Base-by-base conservation (phyloP, 2,888 invertebrate genomes). In the Polymixis lichenea region DNA sequence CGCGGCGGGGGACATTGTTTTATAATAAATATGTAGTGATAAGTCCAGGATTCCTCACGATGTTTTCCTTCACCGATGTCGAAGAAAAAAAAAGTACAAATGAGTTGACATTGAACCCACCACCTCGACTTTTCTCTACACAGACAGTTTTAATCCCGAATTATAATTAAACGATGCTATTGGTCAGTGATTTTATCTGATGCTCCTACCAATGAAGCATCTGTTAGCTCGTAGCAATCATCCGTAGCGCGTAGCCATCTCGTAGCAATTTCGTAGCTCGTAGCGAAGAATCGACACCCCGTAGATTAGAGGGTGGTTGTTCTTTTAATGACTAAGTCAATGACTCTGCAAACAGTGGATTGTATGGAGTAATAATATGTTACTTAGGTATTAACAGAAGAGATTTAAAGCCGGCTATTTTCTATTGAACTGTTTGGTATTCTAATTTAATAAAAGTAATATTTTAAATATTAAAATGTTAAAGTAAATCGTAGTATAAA, bases 221-320 rank as follows among this genome's bases (percentile, higher is more conserved):
- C 9, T 38, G 17, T 67, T 77, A 49, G 6, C 51, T 1, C 32
- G 51, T 19, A 53, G 17, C 22, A 46, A 60, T 51, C 19, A 65
- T 46, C 51, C 66, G 67, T 64, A 75, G 55, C 38, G 7, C 32
- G 75, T 77, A 75, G 75, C 46, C 17, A 56, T 65, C 22, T 32
- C 15, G 55, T 64, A 68, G 76, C 43, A 43, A 5, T 25, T 38
- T 22, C 32, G 69, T 69, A 79, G 60, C 61, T 13, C 43, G 32
- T 32, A 75, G 61, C 61, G 22, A 11, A 55, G 5, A 17, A 51
- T 6, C 6, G 9, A 78, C 9, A 55, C 53, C 28, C 43, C 43
- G 32, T 51, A 46, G 28, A n/a, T 17, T 49, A 28, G 15, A 38
- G 49, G 56, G 58, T 60, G 46, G 43, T 46, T 75, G 53, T 28